These are phyloP conservation scores for Callyntrura sp. DNA, from an alignment of 2,888 invertebrate species.

Conservation along the genomic window DNA sequence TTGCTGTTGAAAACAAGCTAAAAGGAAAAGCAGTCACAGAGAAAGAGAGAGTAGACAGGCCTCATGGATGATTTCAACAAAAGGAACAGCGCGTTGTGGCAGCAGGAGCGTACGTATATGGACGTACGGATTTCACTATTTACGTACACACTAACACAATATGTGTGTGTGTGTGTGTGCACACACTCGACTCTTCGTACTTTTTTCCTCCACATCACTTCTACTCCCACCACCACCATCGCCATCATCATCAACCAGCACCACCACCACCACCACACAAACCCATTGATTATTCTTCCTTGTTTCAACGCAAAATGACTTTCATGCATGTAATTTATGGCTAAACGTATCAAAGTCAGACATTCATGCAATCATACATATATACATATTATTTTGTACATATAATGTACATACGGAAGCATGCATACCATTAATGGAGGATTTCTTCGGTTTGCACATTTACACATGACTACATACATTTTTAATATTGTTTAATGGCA, in stretches of 20 bases:
- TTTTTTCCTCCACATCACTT: not conserved
- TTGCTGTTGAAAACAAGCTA: conserved; percentile 71
- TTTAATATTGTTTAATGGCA: no score
- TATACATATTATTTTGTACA: conserved; percentile 31
- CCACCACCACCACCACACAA: conserved; percentile 69
- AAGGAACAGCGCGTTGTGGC: conserved; percentile 37
- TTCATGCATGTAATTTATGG: conserved; percentile 80
- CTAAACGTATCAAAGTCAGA: conserved; percentile 79
- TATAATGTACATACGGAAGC: not conserved
- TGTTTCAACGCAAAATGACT: conserved; percentile 80
- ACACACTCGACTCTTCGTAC: no score
- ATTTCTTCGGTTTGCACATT: conserved; percentile 27
- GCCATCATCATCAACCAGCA: conserved; percentile 13
- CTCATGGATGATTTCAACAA: conserved; percentile 74
- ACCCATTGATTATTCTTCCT: conserved; percentile 79
- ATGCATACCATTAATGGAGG: not conserved
- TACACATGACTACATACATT: not conserved
- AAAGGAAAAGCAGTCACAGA: conserved; percentile 79
- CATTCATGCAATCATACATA: conserved; percentile 43
- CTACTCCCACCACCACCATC: not conserved
- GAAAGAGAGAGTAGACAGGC: conserved; percentile 55
- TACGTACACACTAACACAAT: not conserved
- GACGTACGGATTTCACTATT: not conserved
- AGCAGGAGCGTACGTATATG: not conserved
- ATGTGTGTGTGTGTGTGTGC: no score